Percentiles rank a stretch among this genome's conserved stretches.
Evolutionary conservation across 2,113 vertebrate species (phyloP).

Genomic region (Pagrus major): DNA sequence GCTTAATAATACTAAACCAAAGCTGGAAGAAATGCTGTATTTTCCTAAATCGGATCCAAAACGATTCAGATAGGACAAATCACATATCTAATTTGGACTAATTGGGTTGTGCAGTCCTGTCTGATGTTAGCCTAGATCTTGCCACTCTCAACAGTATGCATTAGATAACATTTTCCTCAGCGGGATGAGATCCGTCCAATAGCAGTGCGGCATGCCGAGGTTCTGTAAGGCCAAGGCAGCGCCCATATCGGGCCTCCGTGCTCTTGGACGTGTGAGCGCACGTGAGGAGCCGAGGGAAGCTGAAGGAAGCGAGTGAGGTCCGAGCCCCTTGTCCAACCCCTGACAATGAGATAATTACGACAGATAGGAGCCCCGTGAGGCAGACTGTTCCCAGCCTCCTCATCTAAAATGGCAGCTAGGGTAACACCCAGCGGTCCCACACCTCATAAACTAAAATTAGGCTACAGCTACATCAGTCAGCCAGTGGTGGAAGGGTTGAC

Average conservation of each 20-base stretch:
- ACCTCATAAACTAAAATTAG: conserved; percentile 82
- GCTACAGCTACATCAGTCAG: conserved; percentile 69
- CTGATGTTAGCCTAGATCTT: conserved; percentile 73
- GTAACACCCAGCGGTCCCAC: conserved; percentile 80
- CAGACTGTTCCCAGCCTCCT: conserved; percentile 60
- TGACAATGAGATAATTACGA: conserved; percentile 79
- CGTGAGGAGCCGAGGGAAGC: conserved; percentile 67
- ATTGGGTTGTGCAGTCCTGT: conserved; percentile 72
- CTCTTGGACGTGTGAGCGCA: conserved; percentile 46
- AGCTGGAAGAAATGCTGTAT: not conserved
- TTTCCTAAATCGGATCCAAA: conserved; percentile 33
- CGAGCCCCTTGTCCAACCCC: conserved; percentile 75
- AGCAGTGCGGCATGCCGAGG: conserved; percentile 34
- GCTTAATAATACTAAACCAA: conserved; percentile 19
- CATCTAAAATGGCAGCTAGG: conserved; percentile 79
- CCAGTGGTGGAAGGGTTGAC: conserved; percentile 66
- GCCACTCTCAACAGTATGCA: conserved; percentile 59
- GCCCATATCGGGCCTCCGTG: conserved; percentile 38
- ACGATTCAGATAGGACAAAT: conserved; percentile 50
- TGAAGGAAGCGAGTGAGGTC: conserved; percentile 63
- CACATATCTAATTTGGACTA: conserved; percentile 68
- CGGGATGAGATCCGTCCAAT: conserved; percentile 68
- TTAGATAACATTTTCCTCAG: conserved; percentile 77
- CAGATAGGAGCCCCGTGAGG: conserved; percentile 69
- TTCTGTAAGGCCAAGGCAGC: conserved; percentile 55